A percentile compares a stretch with the other conserved stretches of the same genome.
Conservation (phyloP, 2,113 vertebrate species). For the Lamprotornis superbus region DNA sequence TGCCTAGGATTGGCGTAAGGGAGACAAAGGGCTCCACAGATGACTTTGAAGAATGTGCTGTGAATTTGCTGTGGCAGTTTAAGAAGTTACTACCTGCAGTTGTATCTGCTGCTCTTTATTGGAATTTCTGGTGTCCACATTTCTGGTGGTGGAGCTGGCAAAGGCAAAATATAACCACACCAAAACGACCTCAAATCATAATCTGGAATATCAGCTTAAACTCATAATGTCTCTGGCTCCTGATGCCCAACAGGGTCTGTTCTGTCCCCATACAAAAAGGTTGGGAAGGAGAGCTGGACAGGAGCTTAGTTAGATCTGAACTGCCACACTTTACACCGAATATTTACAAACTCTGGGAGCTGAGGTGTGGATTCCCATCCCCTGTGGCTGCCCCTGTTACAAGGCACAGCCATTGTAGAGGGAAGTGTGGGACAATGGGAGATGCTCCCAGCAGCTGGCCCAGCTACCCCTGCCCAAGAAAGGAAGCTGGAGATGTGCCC, state of each 20-base stretch:
- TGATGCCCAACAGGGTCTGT: neutral
- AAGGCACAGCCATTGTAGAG: rapidly evolving
- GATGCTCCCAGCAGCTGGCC: neutral
- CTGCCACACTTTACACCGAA: neutral
- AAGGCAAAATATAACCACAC: neutral
- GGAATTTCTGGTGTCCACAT: neutral
- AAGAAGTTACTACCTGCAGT: neutral
- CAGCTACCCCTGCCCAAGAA: neutral
- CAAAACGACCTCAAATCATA: neutral
- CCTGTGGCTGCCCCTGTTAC: neutral
- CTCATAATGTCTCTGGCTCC: neutral
- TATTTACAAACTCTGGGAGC: neutral
- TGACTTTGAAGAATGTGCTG: neutral
- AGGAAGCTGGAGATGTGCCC: neutral
- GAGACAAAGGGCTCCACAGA: neutral
- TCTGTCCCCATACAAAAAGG: neutral
- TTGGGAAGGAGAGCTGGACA: neutral
- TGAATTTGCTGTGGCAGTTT: neutral
- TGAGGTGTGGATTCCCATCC: neutral
- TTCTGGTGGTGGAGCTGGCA: neutral
- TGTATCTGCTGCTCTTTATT: neutral
- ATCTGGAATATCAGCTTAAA: neutral
- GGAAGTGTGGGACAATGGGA: neutral
- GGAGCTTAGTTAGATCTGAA: neutral
- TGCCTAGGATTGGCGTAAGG: neutral